Evolutionary conservation across 2,888 invertebrate genomes (phyloP), one percentile per base, ranked within the genome.

Genomic region (Aspidapion aeneum): DNA sequence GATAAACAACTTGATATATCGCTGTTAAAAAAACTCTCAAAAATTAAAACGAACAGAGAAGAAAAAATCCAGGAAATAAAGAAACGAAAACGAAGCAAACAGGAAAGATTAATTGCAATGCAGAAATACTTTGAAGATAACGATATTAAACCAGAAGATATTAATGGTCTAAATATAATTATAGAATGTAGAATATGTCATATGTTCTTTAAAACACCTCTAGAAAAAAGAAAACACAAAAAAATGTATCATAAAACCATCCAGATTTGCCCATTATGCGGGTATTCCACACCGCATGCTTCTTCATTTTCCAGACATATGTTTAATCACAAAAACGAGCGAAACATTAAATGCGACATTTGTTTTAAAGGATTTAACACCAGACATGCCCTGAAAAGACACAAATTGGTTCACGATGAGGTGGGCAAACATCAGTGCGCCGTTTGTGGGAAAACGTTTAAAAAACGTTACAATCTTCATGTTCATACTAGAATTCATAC

Each of bases 361-460:
- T 82, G 82, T 62, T 81, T 79, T 16, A 82, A 82, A 69, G 79
- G 79, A 62, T 73, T 82, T 17, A 80, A 80, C 60, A 79, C 78
- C 59, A 77, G 78, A 0, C 81, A 80, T 49, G 80, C 80, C 48
- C 71, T 83, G 21, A 81, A 81, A 67, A 79, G 80, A 56, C 83
- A 83, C 64, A 69, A 80, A 22, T 75, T 81, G 18, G 81, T 82
- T 19, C 82, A 83, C 62, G 80, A 79, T 1, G 81, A 81, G 0
- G 82, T 82, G 61, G 58, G 58, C 12, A 60, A 50, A 17, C 63
- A 63, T 57, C 74, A 74, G 18, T 85, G 85, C 64, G 72, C 77
- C 5, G 69, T 82, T 0, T 85, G 86, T 67, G 76, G 80, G 16
- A 84, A 82, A 68, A 76, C 73, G 0, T 85, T 85, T 63, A n/a